Conservation (phyloP, 2,888 invertebrate genomes). For the Cloeon dipterum region DNA sequence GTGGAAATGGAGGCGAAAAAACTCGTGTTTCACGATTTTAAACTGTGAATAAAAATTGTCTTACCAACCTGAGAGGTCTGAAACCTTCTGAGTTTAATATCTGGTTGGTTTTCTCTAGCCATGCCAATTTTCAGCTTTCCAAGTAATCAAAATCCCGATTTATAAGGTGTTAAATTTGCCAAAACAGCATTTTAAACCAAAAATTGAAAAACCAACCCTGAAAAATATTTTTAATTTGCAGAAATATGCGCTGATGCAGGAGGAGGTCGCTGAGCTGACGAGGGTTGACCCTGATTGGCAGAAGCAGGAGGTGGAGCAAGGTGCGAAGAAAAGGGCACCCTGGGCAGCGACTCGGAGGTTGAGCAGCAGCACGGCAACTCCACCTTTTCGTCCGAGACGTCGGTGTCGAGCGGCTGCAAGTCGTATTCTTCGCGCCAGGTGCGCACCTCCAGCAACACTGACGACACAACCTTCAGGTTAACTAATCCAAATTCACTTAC, state of each 20-base stretch:
- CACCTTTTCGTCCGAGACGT: constrained; percentile 56
- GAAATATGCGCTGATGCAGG: too few species aligned
- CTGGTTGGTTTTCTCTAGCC: constrained; percentile 54
- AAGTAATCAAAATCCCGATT: constrained; percentile 54
- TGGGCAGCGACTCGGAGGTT: constrained; percentile 57
- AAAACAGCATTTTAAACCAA: too few species aligned
- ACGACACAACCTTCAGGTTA: constrained; percentile 70
- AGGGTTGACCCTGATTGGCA: too few species aligned
- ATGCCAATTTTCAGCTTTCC: constrained; percentile 82
- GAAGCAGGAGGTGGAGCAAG: constrained; percentile 65
- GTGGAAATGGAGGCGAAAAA: too few species aligned
- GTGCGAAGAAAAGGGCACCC: constrained; percentile 61
- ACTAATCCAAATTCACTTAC: too few species aligned
- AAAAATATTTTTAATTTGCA: too few species aligned
- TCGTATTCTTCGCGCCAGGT: constrained; percentile 48
- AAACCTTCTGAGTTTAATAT: too few species aligned
- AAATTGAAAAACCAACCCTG: too few species aligned
- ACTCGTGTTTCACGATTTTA: too few species aligned
- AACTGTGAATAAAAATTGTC: too few species aligned
- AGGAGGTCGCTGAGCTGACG: too few species aligned
- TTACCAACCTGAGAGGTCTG: too few species aligned
- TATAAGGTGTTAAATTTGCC: constrained; percentile 48
- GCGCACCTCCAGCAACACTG: constrained; percentile 58
- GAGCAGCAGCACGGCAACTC: constrained; percentile 33
- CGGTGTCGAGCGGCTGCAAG: constrained; percentile 35